These are phyloP conservation scores for Heliconius himera DNA, from an alignment of 1,140 invertebrate genomes.

Conservation along the genomic window DNA sequence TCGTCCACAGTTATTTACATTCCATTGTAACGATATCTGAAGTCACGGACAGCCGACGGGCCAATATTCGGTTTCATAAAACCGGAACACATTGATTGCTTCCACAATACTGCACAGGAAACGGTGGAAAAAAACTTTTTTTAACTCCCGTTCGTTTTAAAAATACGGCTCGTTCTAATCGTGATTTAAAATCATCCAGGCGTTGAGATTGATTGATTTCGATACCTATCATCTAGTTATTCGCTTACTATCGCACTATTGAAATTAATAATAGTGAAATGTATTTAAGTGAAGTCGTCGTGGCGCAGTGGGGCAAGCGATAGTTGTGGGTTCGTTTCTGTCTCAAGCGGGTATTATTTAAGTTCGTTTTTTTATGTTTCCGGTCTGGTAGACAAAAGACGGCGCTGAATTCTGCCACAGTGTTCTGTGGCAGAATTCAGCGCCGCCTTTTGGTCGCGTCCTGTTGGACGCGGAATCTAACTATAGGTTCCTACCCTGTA, in stretches of 20 bases:
- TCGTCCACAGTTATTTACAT: background rate
- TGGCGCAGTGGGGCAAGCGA: background rate
- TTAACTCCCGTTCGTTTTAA: conserved; percentile 17
- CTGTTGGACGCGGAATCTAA: too few relatives aligned
- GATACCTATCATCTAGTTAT: conserved; percentile 12
- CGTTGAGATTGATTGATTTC: conserved; percentile 37
- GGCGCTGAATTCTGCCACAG: too few relatives aligned
- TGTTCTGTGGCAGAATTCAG: too few relatives aligned
- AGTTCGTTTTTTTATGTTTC: too few relatives aligned
- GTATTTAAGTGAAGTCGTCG: background rate
- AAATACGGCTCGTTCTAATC: conserved; percentile 32
- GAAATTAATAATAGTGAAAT: background rate
- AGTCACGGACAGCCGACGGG: background rate
- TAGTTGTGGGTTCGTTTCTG: background rate
- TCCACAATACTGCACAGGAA: conserved; percentile 35
- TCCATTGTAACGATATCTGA: background rate
- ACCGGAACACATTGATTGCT: conserved; percentile 48
- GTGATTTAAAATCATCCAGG: conserved; percentile 34
- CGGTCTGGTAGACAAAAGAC: too few relatives aligned
- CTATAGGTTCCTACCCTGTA: too few relatives aligned
- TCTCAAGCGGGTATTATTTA: background rate
- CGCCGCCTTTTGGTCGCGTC: too few relatives aligned
- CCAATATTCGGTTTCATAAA: conserved; percentile 19
- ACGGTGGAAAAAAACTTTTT: conserved; percentile 27
- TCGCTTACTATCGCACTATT: background rate